Evolutionary conservation across 2,797 vertebrate species (phyloP), one percentile per base, ranked within the genome.

Genomic region (Helarctos malayanus): DNA sequence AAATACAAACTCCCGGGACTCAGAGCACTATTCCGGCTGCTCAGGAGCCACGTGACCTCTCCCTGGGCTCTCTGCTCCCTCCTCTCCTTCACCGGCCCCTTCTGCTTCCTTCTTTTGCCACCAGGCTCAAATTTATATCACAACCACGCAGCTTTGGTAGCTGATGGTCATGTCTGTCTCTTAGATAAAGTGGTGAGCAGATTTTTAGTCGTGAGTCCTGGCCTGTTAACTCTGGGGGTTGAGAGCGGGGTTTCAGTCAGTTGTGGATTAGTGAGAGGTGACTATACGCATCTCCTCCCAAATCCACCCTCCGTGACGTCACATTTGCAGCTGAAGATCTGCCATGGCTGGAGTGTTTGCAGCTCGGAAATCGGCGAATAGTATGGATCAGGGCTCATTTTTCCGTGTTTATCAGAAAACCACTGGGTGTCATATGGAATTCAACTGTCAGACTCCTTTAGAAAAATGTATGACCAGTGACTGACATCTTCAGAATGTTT

Each of bases 321-420:
- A 1, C 29, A 7, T 27, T 32, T 49, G 23, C 25, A 23, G 63
- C 23, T 45, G 69, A 41, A 92, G 41, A 25, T 61, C 41, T 13
- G 41, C 49, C 8, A 0, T 23, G 19, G 83, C 2, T 1, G 25
- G 35, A 7, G 2, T 15, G 6, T 6, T 15, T 47, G 35, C n/a
- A 18, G 49, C 57, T 47, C 6, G 61, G 41, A 57, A 68, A 56
- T 2, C 0, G n/a, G 23, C 27, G 41, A 21, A 16, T 6, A 0
- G 21, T 47, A 0, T 2, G 3, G 23, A 25, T 29, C 14, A 8
- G 14, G 73, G 4, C 52, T 0, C 0, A 15, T 5, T 1, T 27
- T 29, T 38, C 3, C 4, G 1, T 54, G 49, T 56, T 29, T 7
- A 14, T 56, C 41, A 27, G 25, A 47, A 47, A 35, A 56, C 32